Evolutionary conservation across 2,888 invertebrate genomes (phyloP), one percentile per base, ranked within the genome.

Genomic region (Megaustenia siamemsis): DNA sequence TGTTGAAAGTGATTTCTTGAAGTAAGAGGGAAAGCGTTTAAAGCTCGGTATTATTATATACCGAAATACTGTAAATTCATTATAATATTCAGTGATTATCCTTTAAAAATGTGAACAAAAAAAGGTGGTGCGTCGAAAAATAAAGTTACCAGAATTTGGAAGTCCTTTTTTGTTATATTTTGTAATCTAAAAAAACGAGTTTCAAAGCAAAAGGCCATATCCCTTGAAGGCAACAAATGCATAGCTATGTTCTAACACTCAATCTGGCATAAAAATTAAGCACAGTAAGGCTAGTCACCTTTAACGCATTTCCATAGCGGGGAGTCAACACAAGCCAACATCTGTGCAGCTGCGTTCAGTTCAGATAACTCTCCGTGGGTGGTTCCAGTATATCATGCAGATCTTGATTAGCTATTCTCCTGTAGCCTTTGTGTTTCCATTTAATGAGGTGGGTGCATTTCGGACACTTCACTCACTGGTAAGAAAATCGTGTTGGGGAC

Each of bases 301-400:
- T 60, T 4, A 60, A n/a, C n/a, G 60, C 4, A 28, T 28, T 10
- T 21, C 3, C n/a, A n/a, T n/a, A n/a, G n/a, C n/a, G 21, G 56
- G 12, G 12, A 15, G 60, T n/a, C 24, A 6, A 60, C 28, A n/a
- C 28, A n/a, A 6, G 60, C n/a, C n/a, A n/a, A n/a, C n/a, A 60
- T 60, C 24, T 12, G 10, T n/a, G 60, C 60, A 60, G 60, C 12
- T 60, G 60, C 10, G 28, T 60, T 60, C 60, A 60, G 60, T 60
- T 12, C 5, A 60, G 3, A 28, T 4, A 28, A 60, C n/a, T 2
- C 60, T 2, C 24, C 2, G 28, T 60, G 28, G 60, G 60, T 60
- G 60, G 60, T 28, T 60, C 10, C 21, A 60, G 28, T 60, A 60
- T 60, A 60, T 60, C 60, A 60, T 60, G 60, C 60, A 60, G 60